Evolutionary conservation across 2,888 invertebrate species (phyloP), one percentile per base, ranked within the genome.

Genomic region (Zele albiditarsus): DNA sequence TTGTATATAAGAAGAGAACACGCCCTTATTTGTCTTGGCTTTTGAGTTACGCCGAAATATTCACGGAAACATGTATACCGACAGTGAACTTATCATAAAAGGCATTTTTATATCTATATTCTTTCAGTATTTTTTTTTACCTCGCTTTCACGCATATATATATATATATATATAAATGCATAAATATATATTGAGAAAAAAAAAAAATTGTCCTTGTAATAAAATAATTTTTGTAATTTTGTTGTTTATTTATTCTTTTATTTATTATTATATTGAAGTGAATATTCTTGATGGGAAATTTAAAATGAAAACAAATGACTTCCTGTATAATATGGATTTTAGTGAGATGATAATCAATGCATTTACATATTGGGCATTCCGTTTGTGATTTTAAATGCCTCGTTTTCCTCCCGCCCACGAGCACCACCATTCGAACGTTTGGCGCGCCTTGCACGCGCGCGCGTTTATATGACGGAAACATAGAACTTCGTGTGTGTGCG

Each of bases 1-100:
- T 46, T 67, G 67, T 33, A 23, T 38, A 38, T 53, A 25, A 25
- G 10, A 33, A 65, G 62, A 77, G 84, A 86, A 84, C 89, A 86
- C 89, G 87, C 88, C 89, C 85, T 87, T 88, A 85, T 88, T 89
- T 88, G 85, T 84, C 86, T 86, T 88, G 82, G 86, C 87, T 86
- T 88, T 89, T 88, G 87, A 87, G 83, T 85, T 84, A 84, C 83
- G 85, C 88, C 88, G 88, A 89, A 88, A 88, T 88, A 87, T 77
- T 88, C 86, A 85, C 86, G 82, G 83, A 84, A 84, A 86, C 82
- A 82, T 82, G 82, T 80, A 79, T 82, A 82, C 80, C 82, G 79
- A 38, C 70, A 53, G 53, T 53, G 53, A 70, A 60, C 42, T 70
- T 70, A 70, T 70, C 70, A 38, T 16, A 23, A 23, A 31, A 28